Evolutionary conservation across 2,113 vertebrate genomes (phyloP).

Genomic region (Gyps fulvus): DNA sequence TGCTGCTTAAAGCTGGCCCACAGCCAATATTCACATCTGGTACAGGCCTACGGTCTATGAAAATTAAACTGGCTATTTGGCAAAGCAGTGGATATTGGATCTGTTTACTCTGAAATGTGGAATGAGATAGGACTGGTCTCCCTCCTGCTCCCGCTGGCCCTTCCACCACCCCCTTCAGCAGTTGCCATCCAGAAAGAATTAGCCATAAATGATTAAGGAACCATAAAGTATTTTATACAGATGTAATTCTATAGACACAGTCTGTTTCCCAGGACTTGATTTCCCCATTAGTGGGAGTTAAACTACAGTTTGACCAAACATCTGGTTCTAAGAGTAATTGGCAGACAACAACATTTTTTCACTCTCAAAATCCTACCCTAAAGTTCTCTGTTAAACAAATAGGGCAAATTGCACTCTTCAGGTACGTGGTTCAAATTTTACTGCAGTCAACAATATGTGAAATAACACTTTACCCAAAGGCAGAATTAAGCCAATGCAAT

Average conservation of each 20-base stretch:
- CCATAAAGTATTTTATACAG: slow-evolving; percentile 50
- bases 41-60: background rate
- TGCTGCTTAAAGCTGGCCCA: background rate
- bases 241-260: slow-evolving; percentile 19
- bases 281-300: background rate
- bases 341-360: slow-evolving; percentile 11
- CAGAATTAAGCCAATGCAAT: background rate
- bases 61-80: slow-evolving; percentile 47
- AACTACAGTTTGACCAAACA: background rate
- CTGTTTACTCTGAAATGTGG: slow-evolving; percentile 42
- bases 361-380: background rate
- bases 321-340: slow-evolving; percentile 7
- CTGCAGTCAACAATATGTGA: background rate
- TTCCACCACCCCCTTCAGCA: slow-evolving; percentile 5
- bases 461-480: background rate
- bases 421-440: background rate
- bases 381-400: background rate
- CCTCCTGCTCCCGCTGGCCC: background rate
- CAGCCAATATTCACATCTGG: slow-evolving; percentile 53
- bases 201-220: slow-evolving; percentile 28
- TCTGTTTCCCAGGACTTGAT: slow-evolving; percentile 28
- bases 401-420: background rate
- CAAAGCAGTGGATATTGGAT: slow-evolving; percentile 50
- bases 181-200: slow-evolving; percentile 37
- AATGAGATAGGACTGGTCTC: slow-evolving; percentile 36